Evolutionary conservation across 2,888 invertebrate genomes (phyloP), one percentile per base, ranked within the genome.

Genomic region (Marasmarcha lunaedactyla): DNA sequence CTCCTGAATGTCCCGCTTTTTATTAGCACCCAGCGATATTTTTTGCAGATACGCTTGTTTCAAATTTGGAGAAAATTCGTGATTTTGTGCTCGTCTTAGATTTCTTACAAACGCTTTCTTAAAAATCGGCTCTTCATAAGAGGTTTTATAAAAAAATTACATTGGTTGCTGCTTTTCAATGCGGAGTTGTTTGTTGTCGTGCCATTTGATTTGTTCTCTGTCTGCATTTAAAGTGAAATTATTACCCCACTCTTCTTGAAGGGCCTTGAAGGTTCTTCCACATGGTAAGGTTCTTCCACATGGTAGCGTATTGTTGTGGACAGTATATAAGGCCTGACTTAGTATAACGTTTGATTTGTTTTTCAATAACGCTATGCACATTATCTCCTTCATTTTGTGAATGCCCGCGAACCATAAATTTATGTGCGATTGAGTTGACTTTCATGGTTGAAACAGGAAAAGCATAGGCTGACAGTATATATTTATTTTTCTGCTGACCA

Each of bases 281-380:
- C 45, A 9, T 34, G 20, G 40, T 42, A 45, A 15, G 40, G 40
- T 36, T 52, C 42, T 14, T 44, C 49, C 9, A 42, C 15, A 50
- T 41, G 2, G 47, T 50, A 15, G 38, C 15, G 33, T 49, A 49
- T 42, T 47, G 49, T 2, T 45, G 30, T 30, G 46, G 47, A 2
- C 25, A 12, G 20, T 49, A 49, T 4, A 47, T 40, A 1, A 43
- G 44, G 1, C 42, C 42, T 9, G 45, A 44, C 33, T 42, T 39
- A 15, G 33, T 12, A 14, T 25, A 45, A 10, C 37, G 11, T 15
- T 41, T 45, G 2, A 44, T 33, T 34, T 41, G 34, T 39, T 40
- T 47, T 38, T 45, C 39, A 27, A 46, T 49, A 2, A 46, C 41
- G 13, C 40, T 41, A 33, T 44, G 39, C 9, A 40, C 36, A 33